Conservation (phyloP, 2,113 vertebrate species). For the Ophthalmotilapia sp. region DNA sequence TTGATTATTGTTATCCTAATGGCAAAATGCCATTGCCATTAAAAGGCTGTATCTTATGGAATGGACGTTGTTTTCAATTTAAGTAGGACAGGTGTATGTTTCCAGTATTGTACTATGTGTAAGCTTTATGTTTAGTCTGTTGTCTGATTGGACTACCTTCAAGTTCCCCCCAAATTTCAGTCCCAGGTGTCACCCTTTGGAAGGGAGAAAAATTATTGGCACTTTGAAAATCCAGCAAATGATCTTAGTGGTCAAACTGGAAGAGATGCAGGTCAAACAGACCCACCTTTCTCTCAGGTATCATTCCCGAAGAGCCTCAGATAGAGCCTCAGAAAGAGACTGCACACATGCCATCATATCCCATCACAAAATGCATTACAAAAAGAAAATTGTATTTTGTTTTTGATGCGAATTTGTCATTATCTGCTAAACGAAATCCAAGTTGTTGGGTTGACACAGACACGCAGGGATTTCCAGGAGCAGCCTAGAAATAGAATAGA, state of each 20-base stretch:
- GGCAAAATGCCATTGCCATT: constrained; percentile 34
- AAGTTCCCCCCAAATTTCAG: background rate
- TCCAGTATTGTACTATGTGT: background rate
- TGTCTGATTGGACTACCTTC: background rate
- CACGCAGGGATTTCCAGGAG: background rate
- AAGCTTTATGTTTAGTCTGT: background rate
- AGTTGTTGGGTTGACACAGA: background rate
- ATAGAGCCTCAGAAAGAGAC: background rate
- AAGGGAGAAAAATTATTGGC: background rate
- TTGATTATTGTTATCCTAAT: constrained; percentile 56
- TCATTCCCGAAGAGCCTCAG: background rate
- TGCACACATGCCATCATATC: background rate
- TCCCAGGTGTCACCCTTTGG: background rate
- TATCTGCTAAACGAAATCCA: background rate
- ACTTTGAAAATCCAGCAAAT: background rate
- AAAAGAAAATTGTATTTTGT: background rate
- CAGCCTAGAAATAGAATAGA: background rate
- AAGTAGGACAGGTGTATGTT: background rate
- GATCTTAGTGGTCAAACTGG: background rate
- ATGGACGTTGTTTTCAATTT: background rate
- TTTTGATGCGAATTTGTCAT: background rate
- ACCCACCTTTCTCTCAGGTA: background rate
- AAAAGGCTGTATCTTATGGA: constrained; percentile 10
- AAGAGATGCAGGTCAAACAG: background rate
- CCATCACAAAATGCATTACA: background rate